Evolutionary conservation across 2,113 vertebrate genomes (phyloP), one percentile per base, ranked within the genome.

Genomic region (Athene noctua): DNA sequence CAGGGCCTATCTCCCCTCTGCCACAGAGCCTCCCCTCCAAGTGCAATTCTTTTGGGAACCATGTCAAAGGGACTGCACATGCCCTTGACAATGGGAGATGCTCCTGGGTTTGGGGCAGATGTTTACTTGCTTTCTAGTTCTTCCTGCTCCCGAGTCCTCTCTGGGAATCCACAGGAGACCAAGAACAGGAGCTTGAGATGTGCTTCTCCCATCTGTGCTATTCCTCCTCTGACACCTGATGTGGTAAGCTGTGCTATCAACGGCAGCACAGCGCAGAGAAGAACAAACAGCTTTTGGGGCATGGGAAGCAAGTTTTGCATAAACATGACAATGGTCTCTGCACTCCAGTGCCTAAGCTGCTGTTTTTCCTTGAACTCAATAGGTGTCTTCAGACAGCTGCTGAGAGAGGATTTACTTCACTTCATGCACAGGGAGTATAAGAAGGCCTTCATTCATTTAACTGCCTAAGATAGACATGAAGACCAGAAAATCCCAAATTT

Each of bases 401-500:
- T 3, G 3, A 62, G 67, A 94, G 82, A 83, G 75, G 74, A 95
- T 96, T 94, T 91, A 88, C 52, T 65, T 92, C 51, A 83, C 62
- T 75, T 88, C 67, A 70, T 55, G 51, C 6, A 0, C 90, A 86
- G 22, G 18, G 74, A 86, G 66, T 73, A 49, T 92, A 82, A 96
- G 63, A 57, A 65, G n/a, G 73, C 32, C 89, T 93, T 63, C 82
- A 73, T 84, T 92, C 70, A 92, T 72, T 89, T 78, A 71, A n/a
- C 73, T 80, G 71, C 87, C 63, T 82, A 25, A 95, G 81, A 89
- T 0, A 84, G 90, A 90, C 78, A 68, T 0, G 4, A 94, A 93
- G 67, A 88, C 54, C 90, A 90, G 88, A 92, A 96, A 93, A 95
- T 90, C 82, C 49, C 81, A 86, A 63, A 74, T 95, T 67, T 78